Conservation (phyloP, 2,888 invertebrate genomes). For the Ichneumon xanthorius region DNA sequence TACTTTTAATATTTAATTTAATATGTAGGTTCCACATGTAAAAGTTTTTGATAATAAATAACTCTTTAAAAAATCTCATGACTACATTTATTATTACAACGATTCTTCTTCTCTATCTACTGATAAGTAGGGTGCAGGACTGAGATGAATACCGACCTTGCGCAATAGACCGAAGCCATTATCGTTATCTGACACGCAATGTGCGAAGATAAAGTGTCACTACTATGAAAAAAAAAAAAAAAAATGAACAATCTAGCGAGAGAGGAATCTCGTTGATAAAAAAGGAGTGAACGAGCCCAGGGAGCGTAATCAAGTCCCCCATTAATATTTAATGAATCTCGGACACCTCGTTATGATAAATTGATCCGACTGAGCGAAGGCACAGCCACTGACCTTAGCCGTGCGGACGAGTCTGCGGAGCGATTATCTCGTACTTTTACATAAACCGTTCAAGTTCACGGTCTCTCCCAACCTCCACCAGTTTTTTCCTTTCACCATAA, state of each 20-base stretch:
- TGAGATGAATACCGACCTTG: no score
- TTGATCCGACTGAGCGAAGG: constrained; percentile 15
- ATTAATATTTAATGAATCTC: constrained; percentile 20
- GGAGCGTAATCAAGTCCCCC: constrained; percentile 26
- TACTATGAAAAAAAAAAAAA: neutral
- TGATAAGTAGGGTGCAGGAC: no score
- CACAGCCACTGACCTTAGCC: constrained; percentile 25
- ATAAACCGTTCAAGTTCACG: constrained; percentile 60
- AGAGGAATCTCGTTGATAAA: neutral
- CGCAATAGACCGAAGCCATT: no score
- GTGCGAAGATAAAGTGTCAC: neutral
- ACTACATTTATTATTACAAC: no score
- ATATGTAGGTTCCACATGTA: no score
- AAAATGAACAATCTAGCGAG: neutral
- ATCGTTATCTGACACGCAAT: neutral
- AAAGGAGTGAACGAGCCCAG: constrained; percentile 11
- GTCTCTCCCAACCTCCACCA: constrained; percentile 19
- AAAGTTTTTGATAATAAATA: no score
- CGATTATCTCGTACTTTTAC: constrained; percentile 5
- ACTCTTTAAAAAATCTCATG: no score
- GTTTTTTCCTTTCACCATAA: constrained; percentile 38
- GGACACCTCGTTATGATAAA: constrained; percentile 3
- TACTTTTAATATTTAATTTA: neutral
- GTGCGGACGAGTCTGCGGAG: neutral
- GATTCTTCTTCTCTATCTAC: no score